Conservation (phyloP, 1,140 invertebrate species). For the Trichonephila clavipes region DNA sequence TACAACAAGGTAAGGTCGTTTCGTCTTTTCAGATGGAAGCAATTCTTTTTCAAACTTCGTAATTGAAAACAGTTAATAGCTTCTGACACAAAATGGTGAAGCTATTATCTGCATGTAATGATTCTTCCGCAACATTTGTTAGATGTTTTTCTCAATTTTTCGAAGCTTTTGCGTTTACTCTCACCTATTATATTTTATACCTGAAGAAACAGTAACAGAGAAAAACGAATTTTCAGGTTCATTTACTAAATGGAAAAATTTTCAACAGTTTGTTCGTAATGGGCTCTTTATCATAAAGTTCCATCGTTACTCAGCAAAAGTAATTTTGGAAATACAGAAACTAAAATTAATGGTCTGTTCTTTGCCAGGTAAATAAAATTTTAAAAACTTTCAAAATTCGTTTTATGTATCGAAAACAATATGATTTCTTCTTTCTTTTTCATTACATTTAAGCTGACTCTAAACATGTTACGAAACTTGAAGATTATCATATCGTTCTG, state of each 20-base stretch:
- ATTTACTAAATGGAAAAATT: conserved; percentile 16
- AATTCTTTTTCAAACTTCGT: not conserved
- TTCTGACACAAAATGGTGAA: not conserved
- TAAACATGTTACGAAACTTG: too few relatives aligned
- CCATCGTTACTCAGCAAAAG: too few relatives aligned
- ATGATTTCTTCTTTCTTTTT: too few relatives aligned
- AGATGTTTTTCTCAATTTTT: conserved; percentile 43
- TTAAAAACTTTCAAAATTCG: too few relatives aligned
- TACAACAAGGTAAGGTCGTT: not conserved
- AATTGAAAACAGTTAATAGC: conserved; percentile 58
- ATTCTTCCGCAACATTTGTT: conserved; percentile 45
- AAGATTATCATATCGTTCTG: too few relatives aligned
- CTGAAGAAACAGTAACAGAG: conserved; percentile 2
- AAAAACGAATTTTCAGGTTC: conserved; percentile 35
- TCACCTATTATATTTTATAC: conserved; percentile 25
- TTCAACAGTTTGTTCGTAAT: conserved; percentile 15
- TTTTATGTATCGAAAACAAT: too few relatives aligned
- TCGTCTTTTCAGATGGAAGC: not conserved
- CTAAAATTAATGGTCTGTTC: too few relatives aligned
- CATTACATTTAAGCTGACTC: too few relatives aligned
- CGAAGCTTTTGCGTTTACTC: not conserved
- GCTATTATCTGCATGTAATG: conserved; percentile 40
- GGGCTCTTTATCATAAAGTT: not conserved
- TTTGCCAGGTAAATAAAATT: too few relatives aligned
- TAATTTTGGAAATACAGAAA: too few relatives aligned